Percentiles rank a stretch among this genome's conserved stretches.
These are phyloP conservation scores for Lottia gigantea DNA, from an alignment of 2,888 invertebrate species.

Conservation along the genomic window DNA sequence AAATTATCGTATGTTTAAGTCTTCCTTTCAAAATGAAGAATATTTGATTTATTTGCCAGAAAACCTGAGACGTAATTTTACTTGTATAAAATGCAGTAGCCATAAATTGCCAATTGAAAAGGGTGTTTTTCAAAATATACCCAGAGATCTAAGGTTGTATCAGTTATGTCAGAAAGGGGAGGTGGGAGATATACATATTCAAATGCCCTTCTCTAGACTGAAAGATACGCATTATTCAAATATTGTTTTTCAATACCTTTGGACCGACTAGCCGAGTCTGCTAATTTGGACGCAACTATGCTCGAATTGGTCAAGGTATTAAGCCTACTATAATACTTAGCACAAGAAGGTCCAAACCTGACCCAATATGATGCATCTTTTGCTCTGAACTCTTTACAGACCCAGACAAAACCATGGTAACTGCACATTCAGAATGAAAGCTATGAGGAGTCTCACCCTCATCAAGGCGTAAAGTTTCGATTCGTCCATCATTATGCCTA, in stretches of 20 bases:
- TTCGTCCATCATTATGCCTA: no score
- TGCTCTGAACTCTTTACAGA: background rate
- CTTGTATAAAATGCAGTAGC: no score
- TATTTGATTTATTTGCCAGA: no score
- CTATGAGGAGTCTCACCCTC: slow-evolving; percentile 9
- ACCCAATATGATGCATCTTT: background rate
- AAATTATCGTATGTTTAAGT: no score
- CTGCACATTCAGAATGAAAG: background rate
- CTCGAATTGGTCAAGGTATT: background rate
- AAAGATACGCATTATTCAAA: background rate
- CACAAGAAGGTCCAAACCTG: background rate
- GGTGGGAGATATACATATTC: no score
- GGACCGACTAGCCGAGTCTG: background rate
- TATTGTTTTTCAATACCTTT: background rate
- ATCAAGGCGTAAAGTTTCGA: background rate
- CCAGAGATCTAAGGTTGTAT: no score
- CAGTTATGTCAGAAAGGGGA: no score
- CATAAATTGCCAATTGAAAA: no score
- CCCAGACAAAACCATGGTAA: background rate
- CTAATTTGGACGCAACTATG: background rate
- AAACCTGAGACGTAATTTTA: no score
- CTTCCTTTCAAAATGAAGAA: no score
- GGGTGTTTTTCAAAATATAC: no score
- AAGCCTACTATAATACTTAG: background rate
- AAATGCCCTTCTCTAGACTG: background rate